Base-by-base conservation (phyloP, 2,797 vertebrate genomes). In the Sebastes elongatus region DNA sequence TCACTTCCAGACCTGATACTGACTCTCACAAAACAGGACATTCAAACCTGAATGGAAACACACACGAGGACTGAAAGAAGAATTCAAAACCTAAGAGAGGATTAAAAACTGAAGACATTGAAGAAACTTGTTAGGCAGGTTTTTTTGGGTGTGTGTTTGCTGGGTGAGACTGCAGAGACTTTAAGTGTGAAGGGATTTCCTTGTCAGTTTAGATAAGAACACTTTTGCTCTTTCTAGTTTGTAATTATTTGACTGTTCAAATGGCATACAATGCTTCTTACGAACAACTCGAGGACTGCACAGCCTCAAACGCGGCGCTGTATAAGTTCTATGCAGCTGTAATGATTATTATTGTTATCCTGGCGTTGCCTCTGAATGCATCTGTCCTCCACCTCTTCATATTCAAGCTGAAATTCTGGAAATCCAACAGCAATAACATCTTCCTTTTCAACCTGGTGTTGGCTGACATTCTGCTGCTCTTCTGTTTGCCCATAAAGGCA, bases 341-440 rank as follows among this genome's bases (percentile, higher is more conserved):
- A 32, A 89, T 94, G 73, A 89, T 86, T 4, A 3, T 92, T 6
- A 94, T 94, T 75, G 94, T 96, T 57, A 86, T 87, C 20, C 65
- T 96, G 89, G 95, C 94, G 28, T 68, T 96, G 74, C 93, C 90
- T 32, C 92, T 95, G 62, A 96, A 96, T 1, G 82, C 80, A 0
- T 93, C 95, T 0, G 93, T 95, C 1, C 91, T 93, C 1, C 93
- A 96, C 88, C 93, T 95, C 20, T 95, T 96, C 86, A 89, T 94
- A 66, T 95, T 96, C 89, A 94, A 92, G 67, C 87, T 96, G 49
- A 95, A 94, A 83, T 95, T 94, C 81, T 97, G 95, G 95, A 96
- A 96, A 71, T 86, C 93, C 25, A 93, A 95, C 30, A 90, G 69
- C 91, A 94, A 96, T 32, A 89, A 92, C 1, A 20, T 93, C 60